These are phyloP conservation scores for Basileuterus tristriatus DNA, from an alignment of 2,797 vertebrate species.

Conservation along the genomic window DNA sequence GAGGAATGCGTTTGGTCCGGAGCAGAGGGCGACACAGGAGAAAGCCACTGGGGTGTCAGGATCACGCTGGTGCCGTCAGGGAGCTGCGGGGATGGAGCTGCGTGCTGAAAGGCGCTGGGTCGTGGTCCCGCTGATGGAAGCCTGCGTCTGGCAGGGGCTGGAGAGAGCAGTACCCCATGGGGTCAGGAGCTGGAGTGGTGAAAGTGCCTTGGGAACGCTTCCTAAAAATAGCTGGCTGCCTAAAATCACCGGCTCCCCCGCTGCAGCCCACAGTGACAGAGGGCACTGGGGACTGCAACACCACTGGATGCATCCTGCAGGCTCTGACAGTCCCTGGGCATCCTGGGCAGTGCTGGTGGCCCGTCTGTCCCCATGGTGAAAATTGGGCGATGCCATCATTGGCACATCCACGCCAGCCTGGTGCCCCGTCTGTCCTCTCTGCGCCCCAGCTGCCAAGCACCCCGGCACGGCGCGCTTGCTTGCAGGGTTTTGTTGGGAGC, in stretches of 20 bases:
- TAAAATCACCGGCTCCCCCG: neutral
- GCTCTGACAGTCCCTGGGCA: neutral
- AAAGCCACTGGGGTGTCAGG: neutral
- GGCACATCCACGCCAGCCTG: neutral
- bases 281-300: neutral
- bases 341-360: neutral
- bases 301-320: neutral
- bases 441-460: neutral
- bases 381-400: neutral
- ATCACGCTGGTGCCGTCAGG: neutral
- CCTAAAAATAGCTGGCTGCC: neutral
- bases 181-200: neutral
- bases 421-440: neutral
- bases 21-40: neutral
- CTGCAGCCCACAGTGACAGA: neutral
- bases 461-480: neutral
- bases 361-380: rapidly evolving
- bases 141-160: neutral
- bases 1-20: constrained; percentile 6
- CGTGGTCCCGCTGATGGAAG: neutral
- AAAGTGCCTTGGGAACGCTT: neutral
- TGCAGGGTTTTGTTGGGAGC: neutral
- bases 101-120: neutral
- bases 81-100: constrained; percentile 1
- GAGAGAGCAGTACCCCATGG: rapidly evolving